Percentiles rank a stretch among this genome's conserved stretches.
Evolutionary conservation across 2,888 invertebrate genomes (phyloP).

Genomic region (Polydrusus tereticollis): DNA sequence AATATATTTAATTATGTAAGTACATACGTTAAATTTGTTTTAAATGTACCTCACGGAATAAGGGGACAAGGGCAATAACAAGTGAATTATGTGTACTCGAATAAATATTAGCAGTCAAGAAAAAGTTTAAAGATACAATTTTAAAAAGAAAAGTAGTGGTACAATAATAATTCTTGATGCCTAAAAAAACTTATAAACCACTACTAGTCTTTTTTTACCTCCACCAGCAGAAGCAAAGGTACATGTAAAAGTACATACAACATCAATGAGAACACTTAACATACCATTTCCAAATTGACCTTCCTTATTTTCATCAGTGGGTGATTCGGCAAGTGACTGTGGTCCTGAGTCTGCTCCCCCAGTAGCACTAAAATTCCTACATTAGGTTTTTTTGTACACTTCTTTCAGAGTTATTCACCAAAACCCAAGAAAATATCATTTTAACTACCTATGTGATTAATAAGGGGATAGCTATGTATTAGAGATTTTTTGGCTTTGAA

Average conservation of each 20-base stretch:
- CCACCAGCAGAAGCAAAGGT: conserved; percentile 21
- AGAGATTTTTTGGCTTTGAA: not conserved
- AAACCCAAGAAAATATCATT: conserved; percentile 30
- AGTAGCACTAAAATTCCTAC: conserved; percentile 78
- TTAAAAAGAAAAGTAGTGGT: no score
- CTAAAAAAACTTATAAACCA: not conserved
- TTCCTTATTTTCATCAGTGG: conserved; percentile 84
- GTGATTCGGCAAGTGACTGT: conserved; percentile 83
- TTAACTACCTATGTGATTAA: not conserved
- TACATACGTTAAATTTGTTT: no score
- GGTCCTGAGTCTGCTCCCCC: conserved; percentile 92
- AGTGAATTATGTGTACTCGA: no score
- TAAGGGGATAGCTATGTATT: not conserved
- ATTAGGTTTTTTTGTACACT: conserved; percentile 56
- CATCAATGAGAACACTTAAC: conserved; percentile 53
- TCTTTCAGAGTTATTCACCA: conserved; percentile 45
- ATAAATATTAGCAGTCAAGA: no score
- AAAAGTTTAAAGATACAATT: no score
- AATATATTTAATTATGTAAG: no score
- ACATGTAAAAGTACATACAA: conserved; percentile 52
- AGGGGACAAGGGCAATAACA: no score
- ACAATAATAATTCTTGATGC: not conserved
- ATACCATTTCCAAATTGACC: conserved; percentile 83
- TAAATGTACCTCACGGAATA: no score
- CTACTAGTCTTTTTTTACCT: conserved; percentile 1